A percentile compares a stretch with the other conserved stretches of the same genome.
These are phyloP conservation scores for Eupithecia inturbata DNA, from an alignment of 2,888 invertebrate genomes.

Conservation along the genomic window DNA sequence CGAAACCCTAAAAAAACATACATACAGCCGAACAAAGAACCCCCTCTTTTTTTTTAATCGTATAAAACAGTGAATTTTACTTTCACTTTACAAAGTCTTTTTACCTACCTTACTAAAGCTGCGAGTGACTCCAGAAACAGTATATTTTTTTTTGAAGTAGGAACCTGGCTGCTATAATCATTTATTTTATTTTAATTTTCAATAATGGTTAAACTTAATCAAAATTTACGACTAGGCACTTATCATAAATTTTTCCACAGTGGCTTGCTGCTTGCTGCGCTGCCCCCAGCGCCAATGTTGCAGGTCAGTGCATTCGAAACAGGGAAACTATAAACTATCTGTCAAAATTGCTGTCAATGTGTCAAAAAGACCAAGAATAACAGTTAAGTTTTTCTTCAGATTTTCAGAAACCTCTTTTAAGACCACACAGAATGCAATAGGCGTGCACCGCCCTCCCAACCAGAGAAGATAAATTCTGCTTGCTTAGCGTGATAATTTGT, in stretches of 20 bases:
- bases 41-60: too few species aligned
- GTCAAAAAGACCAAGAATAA: conserved; percentile 2
- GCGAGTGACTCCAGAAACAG: too few species aligned
- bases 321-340: conserved; percentile 6
- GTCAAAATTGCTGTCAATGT: conserved; percentile 8
- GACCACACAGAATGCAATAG: too few species aligned
- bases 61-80: too few species aligned
- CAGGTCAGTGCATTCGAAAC: conserved; percentile 11
- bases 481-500: background rate
- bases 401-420: background rate
- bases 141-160: too few species aligned
- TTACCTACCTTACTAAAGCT: too few species aligned
- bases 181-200: too few species aligned
- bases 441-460: background rate
- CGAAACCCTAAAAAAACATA: too few species aligned
- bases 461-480: background rate
- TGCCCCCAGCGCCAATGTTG: background rate
- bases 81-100: too few species aligned
- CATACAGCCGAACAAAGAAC: too few species aligned
- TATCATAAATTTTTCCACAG: background rate
- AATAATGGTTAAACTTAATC: background rate
- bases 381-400: background rate
- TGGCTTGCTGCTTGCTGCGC: background rate
- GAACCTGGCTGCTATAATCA: too few species aligned
- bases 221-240: background rate